Conservation (phyloP, 2,888 invertebrate genomes). For the Busseola fusca region DNA sequence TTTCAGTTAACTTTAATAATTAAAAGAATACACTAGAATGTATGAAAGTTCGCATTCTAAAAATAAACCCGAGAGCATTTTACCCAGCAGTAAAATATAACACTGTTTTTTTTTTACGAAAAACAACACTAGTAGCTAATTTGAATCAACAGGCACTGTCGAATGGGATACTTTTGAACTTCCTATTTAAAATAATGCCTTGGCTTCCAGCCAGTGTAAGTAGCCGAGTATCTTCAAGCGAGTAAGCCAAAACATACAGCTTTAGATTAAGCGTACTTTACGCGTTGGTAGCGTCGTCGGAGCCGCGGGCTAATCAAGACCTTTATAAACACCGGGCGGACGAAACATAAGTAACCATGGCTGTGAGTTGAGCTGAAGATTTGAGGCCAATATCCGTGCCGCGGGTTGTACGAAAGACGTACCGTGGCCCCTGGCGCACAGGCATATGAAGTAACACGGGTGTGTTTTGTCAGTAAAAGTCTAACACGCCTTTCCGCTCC, state of each 20-base stretch:
- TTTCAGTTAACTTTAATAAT: not conserved
- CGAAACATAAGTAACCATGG: not conserved
- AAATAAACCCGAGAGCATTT: not conserved
- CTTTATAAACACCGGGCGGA: not conserved
- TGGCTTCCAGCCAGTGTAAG: conserved; percentile 42
- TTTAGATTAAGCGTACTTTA: conserved; percentile 20
- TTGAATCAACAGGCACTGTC: conserved; percentile 9
- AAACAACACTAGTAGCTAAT: not conserved
- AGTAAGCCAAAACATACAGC: conserved; percentile 31
- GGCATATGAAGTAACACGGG: too few species aligned
- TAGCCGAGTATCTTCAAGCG: conserved; percentile 15
- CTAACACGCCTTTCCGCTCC: too few species aligned
- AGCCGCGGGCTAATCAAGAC: conserved; percentile 2
- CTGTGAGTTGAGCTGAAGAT: not conserved
- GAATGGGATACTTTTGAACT: conserved; percentile 4
- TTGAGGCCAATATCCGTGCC: too few species aligned
- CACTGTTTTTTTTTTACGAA: not conserved
- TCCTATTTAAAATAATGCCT: conserved; percentile 20
- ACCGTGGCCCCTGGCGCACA: too few species aligned
- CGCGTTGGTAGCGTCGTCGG: conserved; percentile 8
- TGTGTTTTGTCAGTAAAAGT: too few species aligned
- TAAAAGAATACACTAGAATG: too few species aligned
- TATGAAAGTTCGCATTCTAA: too few species aligned
- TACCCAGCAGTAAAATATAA: not conserved
- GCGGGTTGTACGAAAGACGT: too few species aligned